Evolutionary conservation across 2,888 invertebrate genomes (phyloP).

Genomic region (Stenolophus ochropezus): DNA sequence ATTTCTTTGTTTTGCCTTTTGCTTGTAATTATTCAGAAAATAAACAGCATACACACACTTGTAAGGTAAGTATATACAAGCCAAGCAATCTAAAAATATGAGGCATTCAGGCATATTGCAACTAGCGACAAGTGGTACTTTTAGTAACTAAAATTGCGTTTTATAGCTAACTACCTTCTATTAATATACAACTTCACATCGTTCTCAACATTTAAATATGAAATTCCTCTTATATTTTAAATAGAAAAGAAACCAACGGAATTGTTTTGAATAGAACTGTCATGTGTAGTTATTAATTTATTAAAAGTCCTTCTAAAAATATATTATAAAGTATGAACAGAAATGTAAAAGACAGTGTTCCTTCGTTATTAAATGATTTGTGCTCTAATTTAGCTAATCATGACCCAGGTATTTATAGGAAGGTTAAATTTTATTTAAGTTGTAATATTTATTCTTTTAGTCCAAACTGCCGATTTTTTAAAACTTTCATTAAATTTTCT

Average conservation of each 20-base stretch:
- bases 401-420: constrained; percentile 64
- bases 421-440: not conserved
- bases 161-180: too few species aligned
- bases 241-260: not conserved
- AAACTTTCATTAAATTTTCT: constrained; percentile 67
- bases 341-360: constrained; percentile 61
- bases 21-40: too few species aligned
- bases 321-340: constrained; percentile 63
- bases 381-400: constrained; percentile 69
- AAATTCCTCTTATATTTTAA: not conserved
- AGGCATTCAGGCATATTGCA: too few species aligned
- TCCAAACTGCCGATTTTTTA: constrained; percentile 65
- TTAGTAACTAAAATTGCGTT: not conserved
- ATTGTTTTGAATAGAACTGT: constrained; percentile 36
- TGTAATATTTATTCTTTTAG: constrained; percentile 63
- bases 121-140: not conserved
- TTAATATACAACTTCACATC: not conserved
- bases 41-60: too few species aligned
- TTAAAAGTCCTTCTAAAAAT: not conserved
- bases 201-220: not conserved
- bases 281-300: constrained; percentile 21
- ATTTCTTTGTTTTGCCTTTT: too few species aligned
- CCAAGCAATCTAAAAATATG: too few species aligned
- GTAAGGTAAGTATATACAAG: too few species aligned
- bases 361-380: constrained; percentile 66